Conservation (phyloP, 2,797 vertebrate species). For the Acipenser oxyrinchus region DNA sequence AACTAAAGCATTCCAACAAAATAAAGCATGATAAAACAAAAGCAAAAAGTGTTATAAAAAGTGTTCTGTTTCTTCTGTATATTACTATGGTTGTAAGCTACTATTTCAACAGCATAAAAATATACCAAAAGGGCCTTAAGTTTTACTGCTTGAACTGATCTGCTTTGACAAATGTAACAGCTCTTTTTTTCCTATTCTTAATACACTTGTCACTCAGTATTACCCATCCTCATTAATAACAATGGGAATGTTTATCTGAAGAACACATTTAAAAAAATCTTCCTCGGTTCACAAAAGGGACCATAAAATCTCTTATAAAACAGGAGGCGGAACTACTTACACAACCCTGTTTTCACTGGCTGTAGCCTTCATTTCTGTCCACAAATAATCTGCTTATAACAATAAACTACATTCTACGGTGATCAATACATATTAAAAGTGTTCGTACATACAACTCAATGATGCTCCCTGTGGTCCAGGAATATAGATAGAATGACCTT, state of each 20-base stretch:
- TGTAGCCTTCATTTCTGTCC: constrained; percentile 64
- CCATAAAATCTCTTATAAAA: constrained; percentile 72
- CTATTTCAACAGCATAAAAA: constrained; percentile 31
- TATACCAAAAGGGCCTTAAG: constrained; percentile 58
- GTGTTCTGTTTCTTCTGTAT: constrained; percentile 8
- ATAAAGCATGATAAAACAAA: too few relatives aligned
- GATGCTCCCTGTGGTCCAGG: constrained; percentile 5
- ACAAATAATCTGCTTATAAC: constrained; percentile 80
- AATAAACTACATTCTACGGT: constrained; percentile 60
- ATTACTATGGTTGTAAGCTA: constrained; percentile 27
- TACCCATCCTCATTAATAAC: constrained; percentile 91
- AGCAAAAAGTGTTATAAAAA: too few relatives aligned
- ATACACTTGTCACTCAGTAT: constrained; percentile 91
- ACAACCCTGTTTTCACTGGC: constrained; percentile 43
- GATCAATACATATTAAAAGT: constrained; percentile 49
- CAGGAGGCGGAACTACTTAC: constrained; percentile 76
- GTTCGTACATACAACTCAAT: constrained; percentile 48
- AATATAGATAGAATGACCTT: too few relatives aligned
- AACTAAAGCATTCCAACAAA: too few relatives aligned
- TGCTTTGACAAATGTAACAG: constrained; percentile 82
- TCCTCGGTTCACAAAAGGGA: constrained; percentile 67
- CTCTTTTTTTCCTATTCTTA: constrained; percentile 74
- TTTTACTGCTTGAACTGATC: constrained; percentile 76
- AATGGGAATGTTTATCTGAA: constrained; percentile 96
- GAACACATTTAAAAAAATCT: constrained; percentile 81